phyloP scores from a whole-genome alignment of 2,888 invertebrate genomes.

The Aricia artaxerxes region DNA sequence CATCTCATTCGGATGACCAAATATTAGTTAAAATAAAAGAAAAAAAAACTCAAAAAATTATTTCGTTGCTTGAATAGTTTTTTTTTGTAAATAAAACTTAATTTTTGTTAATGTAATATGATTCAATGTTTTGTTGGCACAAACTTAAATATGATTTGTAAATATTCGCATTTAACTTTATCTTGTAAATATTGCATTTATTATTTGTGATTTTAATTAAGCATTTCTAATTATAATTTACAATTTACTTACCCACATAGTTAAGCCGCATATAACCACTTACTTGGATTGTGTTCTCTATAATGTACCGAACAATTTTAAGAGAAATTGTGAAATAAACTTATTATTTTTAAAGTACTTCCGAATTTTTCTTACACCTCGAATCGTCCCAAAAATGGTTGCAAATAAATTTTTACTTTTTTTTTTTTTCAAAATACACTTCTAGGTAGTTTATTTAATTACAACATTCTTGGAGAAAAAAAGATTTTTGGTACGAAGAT shows the following conservation, averaged over 20 bases:
- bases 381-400: not conserved
- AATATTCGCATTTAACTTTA: conserved; percentile 38
- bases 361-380: conserved; percentile 41
- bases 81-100: conserved; percentile 37
- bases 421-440: not conserved
- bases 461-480: too few species aligned
- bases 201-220: conserved; percentile 67
- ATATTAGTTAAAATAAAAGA: conserved; percentile 66
- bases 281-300: conserved; percentile 69
- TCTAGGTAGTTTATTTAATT: not conserved
- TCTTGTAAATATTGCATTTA: conserved; percentile 77
- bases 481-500: not conserved
- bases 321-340: conserved; percentile 68
- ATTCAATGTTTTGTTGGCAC: conserved; percentile 57
- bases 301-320: conserved; percentile 53
- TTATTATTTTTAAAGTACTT: conserved; percentile 60
- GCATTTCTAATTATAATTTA: conserved; percentile 51
- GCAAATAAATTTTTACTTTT: not conserved
- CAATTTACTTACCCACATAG: conserved; percentile 50
- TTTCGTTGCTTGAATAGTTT: conserved; percentile 37
- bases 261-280: conserved; percentile 67
- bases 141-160: conserved; percentile 28
- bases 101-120: conserved; percentile 54
- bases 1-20: conserved; percentile 64
- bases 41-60: conserved; percentile 41